These are phyloP conservation scores for Theonella swinhoei DNA, from an alignment of 37 sponge, comb jelly and placozoan genomes.

Conservation along the genomic window DNA sequence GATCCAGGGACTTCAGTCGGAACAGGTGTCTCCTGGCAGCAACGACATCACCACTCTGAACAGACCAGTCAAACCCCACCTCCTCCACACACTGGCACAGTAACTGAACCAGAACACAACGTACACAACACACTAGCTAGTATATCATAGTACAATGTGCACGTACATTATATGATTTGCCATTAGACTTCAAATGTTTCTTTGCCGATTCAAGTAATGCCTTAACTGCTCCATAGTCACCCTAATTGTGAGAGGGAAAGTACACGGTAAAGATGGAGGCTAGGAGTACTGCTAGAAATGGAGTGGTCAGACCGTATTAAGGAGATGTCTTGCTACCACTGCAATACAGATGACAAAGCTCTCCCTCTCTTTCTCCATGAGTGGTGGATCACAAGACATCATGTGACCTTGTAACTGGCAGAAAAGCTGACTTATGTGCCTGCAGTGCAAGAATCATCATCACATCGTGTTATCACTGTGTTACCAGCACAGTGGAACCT, in stretches of 20 bases:
- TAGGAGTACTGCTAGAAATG: too few species aligned
- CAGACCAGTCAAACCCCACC: slow-evolving; percentile 18
- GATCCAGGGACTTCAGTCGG: neutral
- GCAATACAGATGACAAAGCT: neutral
- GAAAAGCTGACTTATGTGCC: slow-evolving; percentile 32
- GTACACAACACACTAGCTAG: too few species aligned
- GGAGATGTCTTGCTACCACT: neutral
- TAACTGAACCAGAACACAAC: slow-evolving; percentile 6
- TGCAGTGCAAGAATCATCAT: neutral
- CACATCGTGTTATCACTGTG: neutral
- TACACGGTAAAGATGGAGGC: too few species aligned
- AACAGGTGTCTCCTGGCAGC: slow-evolving; percentile 5
- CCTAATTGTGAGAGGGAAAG: too few species aligned
- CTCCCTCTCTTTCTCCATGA: neutral
- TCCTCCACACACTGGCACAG: slow-evolving; percentile 24
- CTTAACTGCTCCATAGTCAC: neutral
- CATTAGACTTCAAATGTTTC: neutral
- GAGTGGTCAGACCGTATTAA: neutral
- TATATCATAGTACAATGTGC: too few species aligned
- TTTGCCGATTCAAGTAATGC: neutral
- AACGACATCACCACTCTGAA: neutral
- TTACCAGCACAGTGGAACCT: neutral
- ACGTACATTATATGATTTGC: neutral
- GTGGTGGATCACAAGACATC: slow-evolving; percentile 28
- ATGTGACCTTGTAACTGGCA: slow-evolving; percentile 45